These are phyloP conservation scores for Phataginus tetradactyla DNA, from an alignment of 2,797 vertebrate genomes.

Conservation along the genomic window DNA sequence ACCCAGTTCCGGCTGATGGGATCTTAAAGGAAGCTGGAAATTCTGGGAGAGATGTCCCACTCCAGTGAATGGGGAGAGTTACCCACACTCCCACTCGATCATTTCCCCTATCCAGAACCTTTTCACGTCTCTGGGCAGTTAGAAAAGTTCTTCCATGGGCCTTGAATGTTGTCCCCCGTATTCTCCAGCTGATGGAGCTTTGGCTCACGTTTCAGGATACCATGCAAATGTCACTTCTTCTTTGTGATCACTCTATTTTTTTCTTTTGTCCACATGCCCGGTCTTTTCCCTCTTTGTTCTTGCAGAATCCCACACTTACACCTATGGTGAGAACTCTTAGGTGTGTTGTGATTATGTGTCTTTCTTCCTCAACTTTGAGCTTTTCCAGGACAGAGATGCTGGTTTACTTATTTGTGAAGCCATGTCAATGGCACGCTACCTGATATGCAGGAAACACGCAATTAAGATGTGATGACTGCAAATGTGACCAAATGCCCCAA, in stretches of 20 bases:
- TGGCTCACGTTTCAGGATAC: neutral
- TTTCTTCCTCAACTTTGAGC: neutral
- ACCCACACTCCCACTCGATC: neutral
- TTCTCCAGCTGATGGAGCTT: neutral
- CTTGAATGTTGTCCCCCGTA: neutral
- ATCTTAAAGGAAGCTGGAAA: neutral
- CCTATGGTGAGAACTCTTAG: neutral
- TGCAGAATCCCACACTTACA: neutral
- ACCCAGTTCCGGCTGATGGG: neutral
- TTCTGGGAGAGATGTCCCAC: neutral
- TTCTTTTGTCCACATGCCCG: too few relatives aligned
- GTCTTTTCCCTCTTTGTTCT: neutral
- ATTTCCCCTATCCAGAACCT: neutral
- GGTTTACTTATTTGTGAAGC: neutral
- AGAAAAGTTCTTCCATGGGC: neutral
- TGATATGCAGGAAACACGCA: neutral
- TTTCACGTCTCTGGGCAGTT: neutral
- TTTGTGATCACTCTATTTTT: neutral
- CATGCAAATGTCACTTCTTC: neutral
- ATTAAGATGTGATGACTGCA: neutral
- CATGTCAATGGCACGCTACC: neutral
- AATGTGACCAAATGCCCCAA: neutral
- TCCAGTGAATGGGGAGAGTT: neutral
- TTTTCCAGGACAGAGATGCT: neutral
- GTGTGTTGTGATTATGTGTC: neutral